Conservation (phyloP, 2,888 invertebrate genomes). For the Andrena flavipes region DNA sequence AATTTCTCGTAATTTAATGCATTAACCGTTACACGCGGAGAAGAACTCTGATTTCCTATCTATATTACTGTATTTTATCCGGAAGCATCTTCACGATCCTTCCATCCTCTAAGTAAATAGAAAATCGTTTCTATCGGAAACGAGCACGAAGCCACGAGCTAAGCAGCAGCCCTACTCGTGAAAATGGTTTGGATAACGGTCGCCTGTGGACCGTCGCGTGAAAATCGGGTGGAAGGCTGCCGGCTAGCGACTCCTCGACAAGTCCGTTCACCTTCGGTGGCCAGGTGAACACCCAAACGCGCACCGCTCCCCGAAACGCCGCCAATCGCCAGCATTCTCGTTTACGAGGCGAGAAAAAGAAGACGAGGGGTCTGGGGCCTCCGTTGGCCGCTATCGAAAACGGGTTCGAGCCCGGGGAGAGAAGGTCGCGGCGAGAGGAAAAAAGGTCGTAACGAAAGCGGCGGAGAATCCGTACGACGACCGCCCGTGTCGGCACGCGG, state of each 20-base stretch:
- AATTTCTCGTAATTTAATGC: conserved; percentile 8
- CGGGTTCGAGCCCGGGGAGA: conserved; percentile 37
- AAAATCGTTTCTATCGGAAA: background rate
- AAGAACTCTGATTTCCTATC: too few relatives aligned
- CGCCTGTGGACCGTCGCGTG: conserved; percentile 1
- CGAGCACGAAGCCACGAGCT: conserved; percentile 1
- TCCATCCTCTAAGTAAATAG: too few relatives aligned
- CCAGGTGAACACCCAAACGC: conserved; percentile 23
- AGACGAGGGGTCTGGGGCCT: background rate
- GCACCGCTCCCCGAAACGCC: conserved; percentile 4
- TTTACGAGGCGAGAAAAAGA: background rate
- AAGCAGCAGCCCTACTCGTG: background rate
- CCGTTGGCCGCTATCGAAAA: conserved; percentile 42
- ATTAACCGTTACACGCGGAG: background rate
- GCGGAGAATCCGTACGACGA: conserved; percentile 35
- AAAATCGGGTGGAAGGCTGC: conserved; percentile 16
- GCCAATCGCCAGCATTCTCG: conserved; percentile 29
- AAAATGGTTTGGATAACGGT: conserved; percentile 52
- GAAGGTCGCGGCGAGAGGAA: conserved; percentile 24
- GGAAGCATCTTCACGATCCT: too few relatives aligned
- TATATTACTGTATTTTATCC: too few relatives aligned
- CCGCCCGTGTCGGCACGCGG: conserved; percentile 27
- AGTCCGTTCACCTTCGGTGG: conserved; percentile 62
- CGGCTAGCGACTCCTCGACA: conserved; percentile 46
- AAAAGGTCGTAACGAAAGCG: background rate